phyloP scores from a whole-genome alignment of 2,888 invertebrate genomes.

The Caenorhabditis sp. region DNA sequence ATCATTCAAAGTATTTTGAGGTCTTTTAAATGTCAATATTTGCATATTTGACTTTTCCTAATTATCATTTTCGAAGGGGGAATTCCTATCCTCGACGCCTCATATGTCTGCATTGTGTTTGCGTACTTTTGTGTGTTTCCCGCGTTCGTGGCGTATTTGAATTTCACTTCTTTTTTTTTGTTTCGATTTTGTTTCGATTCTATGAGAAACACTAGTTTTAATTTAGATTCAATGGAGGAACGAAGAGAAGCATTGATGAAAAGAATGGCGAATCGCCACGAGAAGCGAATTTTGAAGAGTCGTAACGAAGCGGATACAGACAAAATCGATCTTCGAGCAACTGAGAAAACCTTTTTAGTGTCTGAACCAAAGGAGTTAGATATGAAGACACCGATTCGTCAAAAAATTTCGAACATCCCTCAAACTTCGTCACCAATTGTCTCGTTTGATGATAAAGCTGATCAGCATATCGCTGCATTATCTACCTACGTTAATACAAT shows the following conservation, averaged over 20 bases:
- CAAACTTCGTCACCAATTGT: slow-evolving; percentile 18
- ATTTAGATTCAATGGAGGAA: neutral
- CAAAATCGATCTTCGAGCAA: slow-evolving; percentile 23
- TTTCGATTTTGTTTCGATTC: too few relatives aligned
- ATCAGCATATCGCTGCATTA: slow-evolving; percentile 38
- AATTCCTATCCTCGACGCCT: too few relatives aligned
- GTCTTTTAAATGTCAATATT: too few relatives aligned
- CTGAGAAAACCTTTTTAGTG: slow-evolving; percentile 21
- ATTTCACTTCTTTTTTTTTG: too few relatives aligned
- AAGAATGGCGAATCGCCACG: neutral
- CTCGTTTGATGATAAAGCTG: slow-evolving; percentile 25
- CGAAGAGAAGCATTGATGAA: neutral
- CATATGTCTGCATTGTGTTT: too few relatives aligned
- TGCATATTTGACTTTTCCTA: too few relatives aligned
- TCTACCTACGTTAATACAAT: slow-evolving; percentile 43
- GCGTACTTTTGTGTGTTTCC: too few relatives aligned
- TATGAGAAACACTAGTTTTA: too few relatives aligned
- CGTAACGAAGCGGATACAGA: neutral
- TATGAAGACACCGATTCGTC: slow-evolving; percentile 15
- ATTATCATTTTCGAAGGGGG: too few relatives aligned
- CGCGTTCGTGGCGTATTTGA: too few relatives aligned
- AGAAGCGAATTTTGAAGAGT: neutral
- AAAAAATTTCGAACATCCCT: neutral
- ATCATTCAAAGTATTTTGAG: too few relatives aligned
- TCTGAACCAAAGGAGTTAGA: slow-evolving; percentile 16